Conservation (phyloP, 2,888 invertebrate species). For the Cheilosia pagana region DNA sequence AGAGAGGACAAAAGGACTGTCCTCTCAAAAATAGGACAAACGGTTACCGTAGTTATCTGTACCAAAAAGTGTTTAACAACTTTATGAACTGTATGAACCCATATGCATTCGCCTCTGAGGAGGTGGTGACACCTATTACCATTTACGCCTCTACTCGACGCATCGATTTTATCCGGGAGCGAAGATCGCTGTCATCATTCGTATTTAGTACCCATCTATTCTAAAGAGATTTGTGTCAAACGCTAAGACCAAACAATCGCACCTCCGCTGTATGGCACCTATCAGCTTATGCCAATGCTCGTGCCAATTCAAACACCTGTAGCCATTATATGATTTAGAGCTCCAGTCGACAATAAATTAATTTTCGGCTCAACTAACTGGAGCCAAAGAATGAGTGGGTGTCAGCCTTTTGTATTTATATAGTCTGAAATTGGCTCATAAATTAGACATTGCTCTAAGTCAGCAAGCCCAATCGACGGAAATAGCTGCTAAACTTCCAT, state of each 20-base stretch:
- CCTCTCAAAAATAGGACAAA: too few relatives aligned
- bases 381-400: background rate
- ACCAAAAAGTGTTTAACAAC: too few relatives aligned
- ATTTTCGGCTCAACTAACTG: conserved; percentile 11
- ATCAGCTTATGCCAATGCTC: conserved; percentile 17
- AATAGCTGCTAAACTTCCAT: background rate
- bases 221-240: background rate
- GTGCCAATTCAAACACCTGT: conserved; percentile 14
- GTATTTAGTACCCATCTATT: background rate
- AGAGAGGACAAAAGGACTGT: too few relatives aligned
- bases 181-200: background rate
- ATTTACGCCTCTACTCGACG: background rate
- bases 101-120: background rate
- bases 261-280: conserved; percentile 3
- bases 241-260: conserved; percentile 4
- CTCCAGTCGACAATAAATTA: conserved; percentile 12
- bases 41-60: too few relatives aligned
- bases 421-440: conserved; percentile 21
- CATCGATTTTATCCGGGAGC: background rate
- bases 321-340: conserved; percentile 23
- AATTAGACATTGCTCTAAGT: conserved; percentile 11
- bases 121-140: background rate
- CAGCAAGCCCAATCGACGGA: conserved; percentile 28
- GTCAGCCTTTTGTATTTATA: conserved; percentile 2
- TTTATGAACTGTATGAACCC: too few relatives aligned